phyloP scores from a whole-genome alignment of 1,140 invertebrate genomes.

The Pseudoatta argentina region DNA sequence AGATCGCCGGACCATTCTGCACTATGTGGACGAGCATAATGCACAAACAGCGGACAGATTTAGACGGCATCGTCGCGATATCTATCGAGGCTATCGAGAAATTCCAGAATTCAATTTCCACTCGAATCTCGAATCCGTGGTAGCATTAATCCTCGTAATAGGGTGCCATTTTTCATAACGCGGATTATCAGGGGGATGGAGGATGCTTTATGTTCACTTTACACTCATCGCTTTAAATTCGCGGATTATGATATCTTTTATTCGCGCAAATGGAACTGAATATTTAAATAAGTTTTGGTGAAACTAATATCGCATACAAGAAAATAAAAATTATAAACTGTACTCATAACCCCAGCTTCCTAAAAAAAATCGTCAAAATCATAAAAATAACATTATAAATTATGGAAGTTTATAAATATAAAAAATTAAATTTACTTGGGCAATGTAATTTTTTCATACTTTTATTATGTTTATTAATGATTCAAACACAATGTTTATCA shows the following conservation, averaged over 20 bases:
- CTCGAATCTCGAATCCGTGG: constrained; percentile 45
- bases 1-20: not conserved
- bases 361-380: not conserved
- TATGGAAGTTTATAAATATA: not conserved
- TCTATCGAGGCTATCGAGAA: constrained; percentile 49
- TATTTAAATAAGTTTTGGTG: constrained; percentile 29
- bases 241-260: constrained; percentile 19
- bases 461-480: no score
- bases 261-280: not conserved
- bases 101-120: constrained; percentile 67
- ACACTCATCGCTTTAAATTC: constrained; percentile 17
- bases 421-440: not conserved
- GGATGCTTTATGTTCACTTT: constrained; percentile 43
- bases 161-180: constrained; percentile 50
- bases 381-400: not conserved
- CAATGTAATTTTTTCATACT: no score
- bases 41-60: constrained; percentile 57
- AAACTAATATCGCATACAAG: not conserved
- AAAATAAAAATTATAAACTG: not conserved
- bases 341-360: not conserved
- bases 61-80: constrained; percentile 43
- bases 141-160: constrained; percentile 52
- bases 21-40: constrained; percentile 23
- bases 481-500: no score
- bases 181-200: constrained; percentile 30